Evolutionary conservation across 37 sponge, comb jelly and placozoan genomes (phyloP).

Genomic region (Beroe forskalii): DNA sequence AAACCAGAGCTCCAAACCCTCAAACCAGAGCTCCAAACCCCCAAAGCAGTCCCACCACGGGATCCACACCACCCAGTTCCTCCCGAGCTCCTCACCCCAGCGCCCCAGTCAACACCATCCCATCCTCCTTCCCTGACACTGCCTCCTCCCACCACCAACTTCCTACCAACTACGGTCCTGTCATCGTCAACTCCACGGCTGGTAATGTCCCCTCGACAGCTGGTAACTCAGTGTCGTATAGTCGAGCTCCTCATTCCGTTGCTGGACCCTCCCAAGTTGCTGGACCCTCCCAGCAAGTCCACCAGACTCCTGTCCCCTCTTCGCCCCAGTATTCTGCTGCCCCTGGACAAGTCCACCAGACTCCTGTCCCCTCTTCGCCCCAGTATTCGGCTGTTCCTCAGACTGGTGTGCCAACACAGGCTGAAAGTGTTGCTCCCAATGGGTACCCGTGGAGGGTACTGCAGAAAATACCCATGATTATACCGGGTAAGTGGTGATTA

Average conservation of each 20-base stretch:
- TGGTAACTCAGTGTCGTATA: too few relatives aligned
- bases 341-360: too few relatives aligned
- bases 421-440: constrained; percentile 21
- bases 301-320: too few relatives aligned
- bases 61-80: background rate
- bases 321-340: too few relatives aligned
- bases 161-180: background rate
- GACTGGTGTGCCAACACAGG: too few relatives aligned
- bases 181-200: background rate
- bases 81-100: background rate
- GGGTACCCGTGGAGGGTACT: background rate
- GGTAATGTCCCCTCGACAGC: background rate
- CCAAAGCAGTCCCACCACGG: background rate
- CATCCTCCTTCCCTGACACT: background rate
- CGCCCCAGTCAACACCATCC: background rate
- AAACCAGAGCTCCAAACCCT: background rate
- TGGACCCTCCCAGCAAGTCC: too few relatives aligned
- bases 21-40: background rate
- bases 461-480: background rate
- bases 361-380: too few relatives aligned
- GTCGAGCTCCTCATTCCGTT: too few relatives aligned
- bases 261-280: too few relatives aligned
- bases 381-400: too few relatives aligned
- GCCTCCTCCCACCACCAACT: background rate
- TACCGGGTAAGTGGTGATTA: constrained; percentile 27